These are phyloP conservation scores for Crypturellus undulatus DNA, from an alignment of 2,113 vertebrate species.

Conservation along the genomic window DNA sequence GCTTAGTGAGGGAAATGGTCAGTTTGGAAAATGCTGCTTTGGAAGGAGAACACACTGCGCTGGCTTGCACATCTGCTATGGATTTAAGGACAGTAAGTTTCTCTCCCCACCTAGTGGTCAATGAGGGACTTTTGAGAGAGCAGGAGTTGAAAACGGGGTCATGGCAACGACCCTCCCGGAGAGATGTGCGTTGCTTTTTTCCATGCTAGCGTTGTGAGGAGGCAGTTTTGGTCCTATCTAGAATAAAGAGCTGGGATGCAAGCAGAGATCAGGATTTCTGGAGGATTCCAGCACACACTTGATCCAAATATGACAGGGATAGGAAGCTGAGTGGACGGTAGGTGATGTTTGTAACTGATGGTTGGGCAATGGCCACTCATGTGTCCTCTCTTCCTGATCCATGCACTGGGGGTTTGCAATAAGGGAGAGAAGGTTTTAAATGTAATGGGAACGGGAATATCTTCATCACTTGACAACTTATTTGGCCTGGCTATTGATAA, in stretches of 20 bases:
- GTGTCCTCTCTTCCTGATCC: neutral
- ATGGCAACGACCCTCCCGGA: neutral
- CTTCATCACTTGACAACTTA: neutral
- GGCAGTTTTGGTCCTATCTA: neutral
- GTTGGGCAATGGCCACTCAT: fast-evolving
- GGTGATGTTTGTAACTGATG: neutral
- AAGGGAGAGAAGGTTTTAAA: neutral
- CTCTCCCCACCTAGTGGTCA: slow-evolving; percentile 79
- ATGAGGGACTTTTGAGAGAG: neutral
- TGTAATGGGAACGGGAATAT: neutral
- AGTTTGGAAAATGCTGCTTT: neutral
- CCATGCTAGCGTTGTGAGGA: neutral
- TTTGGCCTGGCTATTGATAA: neutral
- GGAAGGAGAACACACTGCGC: fast-evolving
- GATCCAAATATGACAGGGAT: neutral
- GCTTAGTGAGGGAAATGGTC: neutral
- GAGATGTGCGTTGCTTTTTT: neutral
- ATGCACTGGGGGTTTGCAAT: neutral
- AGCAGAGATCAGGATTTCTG: neutral
- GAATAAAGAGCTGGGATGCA: neutral
- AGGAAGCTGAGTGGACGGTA: neutral
- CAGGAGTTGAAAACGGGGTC: neutral
- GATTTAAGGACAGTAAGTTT: slow-evolving; percentile 2
- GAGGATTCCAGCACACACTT: neutral
- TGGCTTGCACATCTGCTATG: neutral